Conservation (phyloP, 2,113 vertebrate species). For the Oryzias melastigma region DNA sequence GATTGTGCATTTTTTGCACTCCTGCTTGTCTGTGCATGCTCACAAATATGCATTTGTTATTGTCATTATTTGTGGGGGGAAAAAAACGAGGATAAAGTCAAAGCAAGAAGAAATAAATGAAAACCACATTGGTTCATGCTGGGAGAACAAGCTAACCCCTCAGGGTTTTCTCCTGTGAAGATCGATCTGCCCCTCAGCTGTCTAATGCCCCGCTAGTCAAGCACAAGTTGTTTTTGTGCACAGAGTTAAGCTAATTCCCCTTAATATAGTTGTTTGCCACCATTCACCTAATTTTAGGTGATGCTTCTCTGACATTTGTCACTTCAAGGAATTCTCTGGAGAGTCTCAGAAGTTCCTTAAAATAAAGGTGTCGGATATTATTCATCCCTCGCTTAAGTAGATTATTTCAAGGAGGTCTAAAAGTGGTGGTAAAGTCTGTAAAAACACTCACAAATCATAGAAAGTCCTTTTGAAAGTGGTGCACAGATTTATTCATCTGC, state of each 20-base stretch:
- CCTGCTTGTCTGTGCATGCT: conserved; percentile 10
- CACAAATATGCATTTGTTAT: conserved; percentile 21
- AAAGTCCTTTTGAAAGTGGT: background rate
- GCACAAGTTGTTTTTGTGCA: too few relatives aligned
- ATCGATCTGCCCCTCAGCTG: conserved; percentile 1
- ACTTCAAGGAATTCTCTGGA: too few relatives aligned
- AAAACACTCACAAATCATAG: background rate
- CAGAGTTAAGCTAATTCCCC: too few relatives aligned
- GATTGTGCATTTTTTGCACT: conserved; percentile 25
- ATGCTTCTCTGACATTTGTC: too few relatives aligned
- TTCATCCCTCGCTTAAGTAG: too few relatives aligned
- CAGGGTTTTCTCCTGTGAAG: conserved; percentile 10
- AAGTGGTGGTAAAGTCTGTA: too few relatives aligned
- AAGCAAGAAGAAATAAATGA: conserved; percentile 1
- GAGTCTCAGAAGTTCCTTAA: too few relatives aligned
- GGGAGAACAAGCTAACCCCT: background rate
- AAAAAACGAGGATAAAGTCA: conserved; percentile 1
- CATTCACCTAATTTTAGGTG: too few relatives aligned
- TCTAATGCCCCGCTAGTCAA: background rate
- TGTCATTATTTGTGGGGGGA: conserved; percentile 10
- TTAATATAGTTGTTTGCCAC: too few relatives aligned
- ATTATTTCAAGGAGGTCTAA: too few relatives aligned
- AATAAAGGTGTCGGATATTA: too few relatives aligned
- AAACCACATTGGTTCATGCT: background rate
- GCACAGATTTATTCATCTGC: conserved; percentile 2